Conservation (phyloP, 2,113 vertebrate species). For the Eolophus roseicapilla region DNA sequence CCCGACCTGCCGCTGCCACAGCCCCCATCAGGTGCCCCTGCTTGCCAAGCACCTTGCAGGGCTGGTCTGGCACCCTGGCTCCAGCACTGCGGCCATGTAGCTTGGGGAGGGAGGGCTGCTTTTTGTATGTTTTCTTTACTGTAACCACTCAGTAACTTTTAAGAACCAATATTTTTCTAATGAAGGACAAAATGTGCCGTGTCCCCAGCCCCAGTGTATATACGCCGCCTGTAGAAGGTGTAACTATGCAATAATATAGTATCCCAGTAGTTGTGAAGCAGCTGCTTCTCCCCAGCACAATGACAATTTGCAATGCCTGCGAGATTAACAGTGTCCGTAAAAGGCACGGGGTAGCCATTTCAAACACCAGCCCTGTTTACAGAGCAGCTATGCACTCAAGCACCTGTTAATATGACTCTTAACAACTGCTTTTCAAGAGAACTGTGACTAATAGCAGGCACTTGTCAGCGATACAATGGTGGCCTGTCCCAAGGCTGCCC, state of each 20-base stretch:
- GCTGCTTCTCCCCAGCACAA: slow-evolving; percentile 73
- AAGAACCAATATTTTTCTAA: slow-evolving; percentile 27
- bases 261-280: slow-evolving; percentile 70
- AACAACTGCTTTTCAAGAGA: slow-evolving; percentile 78
- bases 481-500: slow-evolving; percentile 65
- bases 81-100: background rate
- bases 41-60: slow-evolving; percentile 5
- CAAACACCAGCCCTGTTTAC: slow-evolving; percentile 76
- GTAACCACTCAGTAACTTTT: slow-evolving; percentile 56
- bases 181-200: slow-evolving; percentile 45
- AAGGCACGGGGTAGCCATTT: slow-evolving; percentile 70
- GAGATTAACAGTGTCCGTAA: slow-evolving; percentile 72
- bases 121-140: background rate
- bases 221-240: slow-evolving; percentile 67
- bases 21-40: background rate
- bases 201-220: background rate
- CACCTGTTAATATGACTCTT: slow-evolving; percentile 81
- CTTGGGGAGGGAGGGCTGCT: background rate
- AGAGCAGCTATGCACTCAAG: slow-evolving; percentile 74
- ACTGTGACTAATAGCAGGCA: slow-evolving; percentile 76
- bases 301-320: slow-evolving; percentile 72
- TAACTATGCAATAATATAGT: slow-evolving; percentile 76
- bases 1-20: background rate
- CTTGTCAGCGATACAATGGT: slow-evolving; percentile 78
- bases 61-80: background rate